phyloP scores from a whole-genome alignment of 2,113 vertebrate genomes.

The Macrotus californicus region DNA sequence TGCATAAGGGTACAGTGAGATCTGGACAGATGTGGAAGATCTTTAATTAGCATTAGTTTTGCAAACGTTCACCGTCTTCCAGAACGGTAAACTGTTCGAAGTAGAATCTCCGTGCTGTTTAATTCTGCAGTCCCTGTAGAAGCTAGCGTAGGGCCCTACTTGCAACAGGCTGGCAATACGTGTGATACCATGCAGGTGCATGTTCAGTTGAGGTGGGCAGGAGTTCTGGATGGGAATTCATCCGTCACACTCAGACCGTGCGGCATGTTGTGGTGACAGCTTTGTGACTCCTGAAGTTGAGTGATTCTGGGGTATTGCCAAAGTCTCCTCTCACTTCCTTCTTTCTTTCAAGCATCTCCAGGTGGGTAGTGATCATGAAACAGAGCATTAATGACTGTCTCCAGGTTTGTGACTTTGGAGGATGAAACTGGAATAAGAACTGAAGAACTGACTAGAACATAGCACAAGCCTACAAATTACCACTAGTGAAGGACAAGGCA shows the following conservation, averaged over 20 bases:
- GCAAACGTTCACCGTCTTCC: not conserved
- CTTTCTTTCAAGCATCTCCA: not conserved
- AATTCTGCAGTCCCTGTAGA: not conserved
- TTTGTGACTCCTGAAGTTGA: not conserved
- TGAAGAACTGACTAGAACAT: not conserved
- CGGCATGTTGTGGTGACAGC: not conserved
- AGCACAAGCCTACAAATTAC: not conserved
- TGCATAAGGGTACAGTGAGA: not conserved
- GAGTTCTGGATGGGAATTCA: not conserved
- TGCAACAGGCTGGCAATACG: not conserved
- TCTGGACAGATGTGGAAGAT: not conserved
- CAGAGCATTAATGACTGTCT: not conserved
- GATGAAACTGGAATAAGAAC: not conserved
- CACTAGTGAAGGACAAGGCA: not conserved
- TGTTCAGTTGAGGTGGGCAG: not conserved
- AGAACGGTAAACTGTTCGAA: not conserved
- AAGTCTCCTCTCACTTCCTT: not conserved
- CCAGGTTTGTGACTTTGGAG: not conserved
- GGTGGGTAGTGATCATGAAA: not conserved
- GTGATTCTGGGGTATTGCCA: not conserved
- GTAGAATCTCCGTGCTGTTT: not conserved
- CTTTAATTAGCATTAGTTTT: not conserved
- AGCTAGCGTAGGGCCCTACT: not conserved
- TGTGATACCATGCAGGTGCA: not conserved
- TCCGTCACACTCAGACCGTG: not conserved